Base-by-base conservation (phyloP, 2,797 vertebrate genomes). In the Ataeniobius toweri region DNA sequence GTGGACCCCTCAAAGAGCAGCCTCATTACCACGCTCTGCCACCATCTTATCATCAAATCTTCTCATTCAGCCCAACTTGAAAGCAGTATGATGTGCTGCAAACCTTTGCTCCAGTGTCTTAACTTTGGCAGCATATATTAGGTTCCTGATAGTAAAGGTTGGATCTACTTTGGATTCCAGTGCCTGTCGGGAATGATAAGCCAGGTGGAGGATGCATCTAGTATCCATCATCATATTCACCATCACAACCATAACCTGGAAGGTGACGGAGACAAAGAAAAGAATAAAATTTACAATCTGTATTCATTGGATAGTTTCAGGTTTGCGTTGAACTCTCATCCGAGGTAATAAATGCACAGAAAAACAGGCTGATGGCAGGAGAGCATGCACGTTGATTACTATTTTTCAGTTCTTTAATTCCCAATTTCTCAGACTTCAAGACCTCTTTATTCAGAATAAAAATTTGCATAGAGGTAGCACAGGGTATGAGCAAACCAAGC, bases 191-290 rank as follows among this genome's bases (percentile, higher is more conserved):
- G 41, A 51, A 16, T 0, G 22, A 65, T 8, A 10, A 24, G 36
- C 22, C 72, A 16, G 71, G 14, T 50, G 22, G 36, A 44, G 51
- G 13, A 26, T 13, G 0, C 56, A 0, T 80, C 74, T 85, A 86
- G 85, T 86, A 96, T 75, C 95, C 95, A 0, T 98, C 96, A 0
- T 98, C 97, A 0, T 97, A 97, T 0, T 98, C 97, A 20, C 94
- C 89, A 0, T 98, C 97, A 74, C 94, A 97, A 87, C 97, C 97
- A 0, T 98, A 98, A 93, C 96, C 97, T 98, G 95, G 73, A 93
- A 91, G 26, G 28, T 2, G 51, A 83, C 24, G 77, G 12, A 76
- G 1, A 53, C 14, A 39, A 5, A 71, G 1, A 8, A 59, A n/a
- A 50, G 4, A 18, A 31, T 9, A 7, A 20, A 63, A 50, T 16